phyloP scores from a whole-genome alignment of 2,888 invertebrate genomes.

The Ferrisia virgata region DNA sequence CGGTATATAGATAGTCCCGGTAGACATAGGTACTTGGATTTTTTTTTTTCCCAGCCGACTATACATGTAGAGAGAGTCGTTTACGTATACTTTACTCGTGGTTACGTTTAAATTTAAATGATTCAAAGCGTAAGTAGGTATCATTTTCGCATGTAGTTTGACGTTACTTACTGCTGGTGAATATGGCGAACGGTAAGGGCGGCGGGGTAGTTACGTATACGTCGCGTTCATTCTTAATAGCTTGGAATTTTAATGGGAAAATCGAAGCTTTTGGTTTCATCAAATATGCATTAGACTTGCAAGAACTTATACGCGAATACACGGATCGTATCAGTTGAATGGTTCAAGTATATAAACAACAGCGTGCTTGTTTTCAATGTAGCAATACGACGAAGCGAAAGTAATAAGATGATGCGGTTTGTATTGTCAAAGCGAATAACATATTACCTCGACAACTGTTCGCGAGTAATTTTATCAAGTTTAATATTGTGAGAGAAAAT shows the following conservation, averaged over 20 bases:
- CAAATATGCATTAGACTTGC: conserved; percentile 15
- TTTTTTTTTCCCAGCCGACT: neutral
- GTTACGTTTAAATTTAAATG: neutral
- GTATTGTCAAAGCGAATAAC: neutral
- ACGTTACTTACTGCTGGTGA: neutral
- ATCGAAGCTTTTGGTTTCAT: conserved; percentile 28
- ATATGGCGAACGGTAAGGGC: too few relatives aligned
- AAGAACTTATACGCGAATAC: neutral
- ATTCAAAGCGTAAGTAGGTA: neutral
- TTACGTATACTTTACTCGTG: neutral
- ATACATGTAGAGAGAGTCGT: neutral
- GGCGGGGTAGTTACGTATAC: neutral
- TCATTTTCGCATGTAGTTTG: neutral
- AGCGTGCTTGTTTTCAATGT: neutral
- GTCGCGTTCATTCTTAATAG: neutral
- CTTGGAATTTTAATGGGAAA: conserved; percentile 21
- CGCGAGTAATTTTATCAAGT: neutral
- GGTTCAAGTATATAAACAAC: neutral
- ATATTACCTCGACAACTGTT: neutral
- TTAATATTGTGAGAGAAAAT: neutral
- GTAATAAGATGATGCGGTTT: neutral
- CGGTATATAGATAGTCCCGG: neutral
- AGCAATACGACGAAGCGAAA: neutral
- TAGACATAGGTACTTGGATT: neutral
- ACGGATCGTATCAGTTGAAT: neutral